A percentile compares a stretch with the other conserved stretches of the same genome.
Conservation (phyloP, 1,140 invertebrate species). For the Nephotettix cincticeps region DNA sequence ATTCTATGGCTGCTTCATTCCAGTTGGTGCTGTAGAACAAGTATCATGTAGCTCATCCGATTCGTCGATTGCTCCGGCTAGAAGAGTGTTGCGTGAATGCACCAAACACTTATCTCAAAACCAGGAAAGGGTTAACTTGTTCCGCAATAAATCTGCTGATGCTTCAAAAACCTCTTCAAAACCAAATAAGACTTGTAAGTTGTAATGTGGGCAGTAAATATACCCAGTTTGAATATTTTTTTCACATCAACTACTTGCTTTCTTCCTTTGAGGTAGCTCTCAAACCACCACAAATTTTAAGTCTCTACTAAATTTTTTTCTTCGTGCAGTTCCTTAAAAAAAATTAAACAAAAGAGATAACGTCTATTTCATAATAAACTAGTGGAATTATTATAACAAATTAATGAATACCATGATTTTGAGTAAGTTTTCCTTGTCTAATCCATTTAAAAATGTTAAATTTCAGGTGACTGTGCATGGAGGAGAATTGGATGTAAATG, state of each 20-base stretch:
- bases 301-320: no score
- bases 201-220: neutral
- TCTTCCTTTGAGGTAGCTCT: no score
- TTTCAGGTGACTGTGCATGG: neutral
- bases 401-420: no score
- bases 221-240: neutral
- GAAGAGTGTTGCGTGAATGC: neutral
- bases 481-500: slow-evolving; percentile 3
- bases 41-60: slow-evolving; percentile 2
- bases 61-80: neutral
- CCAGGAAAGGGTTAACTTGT: neutral
- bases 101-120: neutral
- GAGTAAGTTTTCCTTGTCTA: neutral
- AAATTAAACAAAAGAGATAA: no score
- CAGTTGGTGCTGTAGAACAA: no score
- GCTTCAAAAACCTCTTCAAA: neutral
- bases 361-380: no score
- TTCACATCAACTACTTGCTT: no score
- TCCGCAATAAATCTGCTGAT: neutral
- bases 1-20: no score
- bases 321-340: no score
- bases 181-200: slow-evolving; percentile 2
- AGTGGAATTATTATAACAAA: no score
- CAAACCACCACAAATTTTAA: no score
- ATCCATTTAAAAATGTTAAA: no score